phyloP scores from a whole-genome alignment of 2,797 vertebrate species.

The Cossypha dichroa region DNA sequence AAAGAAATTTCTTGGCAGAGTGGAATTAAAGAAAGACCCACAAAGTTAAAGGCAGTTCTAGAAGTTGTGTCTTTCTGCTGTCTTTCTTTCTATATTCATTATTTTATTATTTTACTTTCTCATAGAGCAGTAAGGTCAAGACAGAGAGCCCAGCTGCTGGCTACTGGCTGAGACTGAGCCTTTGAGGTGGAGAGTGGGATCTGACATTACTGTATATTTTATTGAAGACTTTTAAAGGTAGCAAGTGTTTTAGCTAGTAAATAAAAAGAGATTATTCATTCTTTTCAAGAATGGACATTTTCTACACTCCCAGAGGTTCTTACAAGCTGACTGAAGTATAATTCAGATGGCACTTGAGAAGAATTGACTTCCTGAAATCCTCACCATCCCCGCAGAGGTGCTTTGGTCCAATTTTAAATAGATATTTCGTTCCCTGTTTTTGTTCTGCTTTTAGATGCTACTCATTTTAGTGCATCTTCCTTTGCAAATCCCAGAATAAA shows the following conservation, averaged over 20 bases:
- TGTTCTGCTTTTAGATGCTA: not conserved
- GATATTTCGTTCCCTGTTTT: not conserved
- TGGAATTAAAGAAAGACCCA: not conserved
- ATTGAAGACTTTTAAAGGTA: not conserved
- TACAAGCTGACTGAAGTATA: not conserved
- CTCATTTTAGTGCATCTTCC: not conserved
- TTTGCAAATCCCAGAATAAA: slow-evolving; percentile 41
- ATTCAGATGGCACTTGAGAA: not conserved
- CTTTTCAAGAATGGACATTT: not conserved
- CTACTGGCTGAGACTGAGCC: not conserved
- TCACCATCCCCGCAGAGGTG: not conserved
- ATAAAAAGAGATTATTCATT: not conserved
- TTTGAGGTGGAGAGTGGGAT: not conserved
- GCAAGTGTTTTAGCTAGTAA: not conserved
- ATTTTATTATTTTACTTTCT: not conserved
- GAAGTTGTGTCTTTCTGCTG: not conserved
- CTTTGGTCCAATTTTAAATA: not conserved
- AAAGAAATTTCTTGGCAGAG: not conserved
- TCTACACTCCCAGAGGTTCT: not conserved
- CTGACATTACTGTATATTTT: not conserved
- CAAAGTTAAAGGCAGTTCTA: not conserved
- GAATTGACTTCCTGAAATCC: not conserved
- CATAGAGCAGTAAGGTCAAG: not conserved
- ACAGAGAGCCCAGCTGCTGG: not conserved
- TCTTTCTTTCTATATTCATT: not conserved